Percentiles rank a stretch among this genome's conserved stretches.
phyloP scores from a whole-genome alignment of 2,888 invertebrate genomes.

The Dasypolia templi region DNA sequence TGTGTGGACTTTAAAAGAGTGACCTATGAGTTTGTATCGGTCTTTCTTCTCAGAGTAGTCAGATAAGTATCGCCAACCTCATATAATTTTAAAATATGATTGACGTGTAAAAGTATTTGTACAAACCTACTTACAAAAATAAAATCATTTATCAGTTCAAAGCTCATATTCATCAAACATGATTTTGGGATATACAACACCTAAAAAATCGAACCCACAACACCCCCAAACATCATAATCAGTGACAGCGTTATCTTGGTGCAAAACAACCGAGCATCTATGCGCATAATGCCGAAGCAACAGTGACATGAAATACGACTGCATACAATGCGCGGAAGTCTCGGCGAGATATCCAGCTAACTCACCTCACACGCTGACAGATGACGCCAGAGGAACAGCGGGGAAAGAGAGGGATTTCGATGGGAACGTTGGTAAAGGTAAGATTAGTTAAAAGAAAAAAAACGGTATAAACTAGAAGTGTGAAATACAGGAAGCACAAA shows the following conservation, averaged over 20 bases:
- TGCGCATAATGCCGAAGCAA: conserved; percentile 57
- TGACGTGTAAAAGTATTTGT: no score
- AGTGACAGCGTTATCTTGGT: conserved; percentile 33
- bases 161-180: no score
- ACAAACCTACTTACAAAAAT: no score
- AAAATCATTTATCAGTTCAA: no score
- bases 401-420: neutral
- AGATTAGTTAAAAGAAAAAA: neutral
- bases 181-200: no score
- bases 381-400: conserved; percentile 54
- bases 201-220: neutral
- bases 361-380: conserved; percentile 68
- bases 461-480: neutral
- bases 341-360: conserved; percentile 68
- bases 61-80: no score
- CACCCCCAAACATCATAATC: conserved; percentile 25
- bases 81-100: no score
- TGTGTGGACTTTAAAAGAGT: no score
- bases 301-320: conserved; percentile 56
- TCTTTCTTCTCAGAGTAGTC: no score
- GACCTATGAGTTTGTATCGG: no score
- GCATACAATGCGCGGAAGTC: conserved; percentile 72
- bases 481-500: neutral
- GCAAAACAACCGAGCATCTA: conserved; percentile 36
- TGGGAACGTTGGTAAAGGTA: neutral